Evolutionary conservation across 2,888 invertebrate species (phyloP), one percentile per base, ranked within the genome.

Genomic region (Aphrophora alni): DNA sequence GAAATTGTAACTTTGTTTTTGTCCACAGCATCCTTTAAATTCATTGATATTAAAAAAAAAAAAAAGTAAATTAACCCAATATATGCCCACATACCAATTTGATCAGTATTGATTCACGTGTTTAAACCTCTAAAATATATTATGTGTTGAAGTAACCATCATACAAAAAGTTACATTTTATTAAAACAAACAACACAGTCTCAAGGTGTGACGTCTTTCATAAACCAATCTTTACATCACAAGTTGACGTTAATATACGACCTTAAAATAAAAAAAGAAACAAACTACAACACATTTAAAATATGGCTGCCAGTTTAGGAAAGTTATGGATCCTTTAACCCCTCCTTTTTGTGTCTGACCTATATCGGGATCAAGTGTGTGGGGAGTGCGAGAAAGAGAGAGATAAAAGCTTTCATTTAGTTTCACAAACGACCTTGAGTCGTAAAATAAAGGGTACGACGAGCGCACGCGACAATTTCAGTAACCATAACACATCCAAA

Each of bases 401-500:
- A n/a, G 59, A 21, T 59, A 59, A 59, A 21, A 21, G 59, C 59
- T 59, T 59, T 59, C n/a, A 59, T 59, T 59, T 59, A 59, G 21
- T 21, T 59, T 21, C n/a, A 5, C 59, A 5, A n/a, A n/a, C 21
- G 59, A 59, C 59, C 59, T 59, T 59, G 59, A 59, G 59, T 59
- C 59, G 59, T 59, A 59, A 59, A 73, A 33, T 26, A 72, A 73
- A 38, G 73, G 25, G 74, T 44, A 75, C 76, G 1, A 28, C 33
- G 3, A 38, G 77, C 24, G 33, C 78, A 79, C 78, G 78, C 78
- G 78, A 59, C 73, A 33, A 68, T 76, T 28, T n/a, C 59, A 5
- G 59, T 59, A 59, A 59, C 59, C 59, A 75, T 80, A 78, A 80
- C 80, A 82, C 80, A 85, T 83, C 84, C 84, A 84, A 85, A 85